phyloP scores from a whole-genome alignment of 37 sponge, comb jelly and placozoan genomes.

The Tethya wilhelma region DNA sequence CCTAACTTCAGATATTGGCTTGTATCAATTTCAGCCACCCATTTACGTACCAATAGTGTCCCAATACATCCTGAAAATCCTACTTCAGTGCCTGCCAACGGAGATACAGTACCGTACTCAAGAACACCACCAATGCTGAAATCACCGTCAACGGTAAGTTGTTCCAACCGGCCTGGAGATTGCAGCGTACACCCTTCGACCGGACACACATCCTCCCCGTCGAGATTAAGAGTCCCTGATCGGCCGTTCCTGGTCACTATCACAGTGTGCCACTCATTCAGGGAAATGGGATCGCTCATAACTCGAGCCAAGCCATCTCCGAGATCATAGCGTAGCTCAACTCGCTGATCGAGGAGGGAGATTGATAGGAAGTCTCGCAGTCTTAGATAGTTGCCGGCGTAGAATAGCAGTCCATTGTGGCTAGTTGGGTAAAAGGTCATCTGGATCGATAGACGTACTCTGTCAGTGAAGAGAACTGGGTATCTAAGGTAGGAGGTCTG shows the following conservation, averaged over 20 bases:
- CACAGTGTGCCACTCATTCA: slow-evolving; percentile 46
- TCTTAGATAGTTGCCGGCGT: slow-evolving; percentile 39
- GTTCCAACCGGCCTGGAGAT: slow-evolving; percentile 23
- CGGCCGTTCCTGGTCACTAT: slow-evolving; percentile 16
- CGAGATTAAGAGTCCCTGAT: slow-evolving; percentile 39
- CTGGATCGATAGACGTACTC: background rate
- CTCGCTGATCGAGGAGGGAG: slow-evolving; percentile 14
- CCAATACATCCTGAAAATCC: slow-evolving; percentile 68
- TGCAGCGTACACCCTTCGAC: background rate
- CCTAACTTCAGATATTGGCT: no score
- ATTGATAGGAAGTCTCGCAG: slow-evolving; percentile 57
- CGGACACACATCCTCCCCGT: background rate
- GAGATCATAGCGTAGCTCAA: slow-evolving; percentile 65
- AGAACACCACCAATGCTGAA: slow-evolving; percentile 58
- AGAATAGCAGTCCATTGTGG: slow-evolving; percentile 50
- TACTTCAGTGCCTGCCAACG: slow-evolving; percentile 10
- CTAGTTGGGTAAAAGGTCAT: slow-evolving; percentile 35
- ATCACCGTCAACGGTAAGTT: slow-evolving; percentile 36
- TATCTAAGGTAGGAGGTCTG: slow-evolving; percentile 40
- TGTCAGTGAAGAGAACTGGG: background rate
- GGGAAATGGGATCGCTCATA: slow-evolving; percentile 10
- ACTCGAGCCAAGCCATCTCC: slow-evolving; percentile 47
- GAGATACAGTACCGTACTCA: slow-evolving; percentile 19
- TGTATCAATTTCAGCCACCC: no score
- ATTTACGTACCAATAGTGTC: slow-evolving; percentile 23